phyloP scores from a whole-genome alignment of 2,113 vertebrate species.

The Vidua macroura region DNA sequence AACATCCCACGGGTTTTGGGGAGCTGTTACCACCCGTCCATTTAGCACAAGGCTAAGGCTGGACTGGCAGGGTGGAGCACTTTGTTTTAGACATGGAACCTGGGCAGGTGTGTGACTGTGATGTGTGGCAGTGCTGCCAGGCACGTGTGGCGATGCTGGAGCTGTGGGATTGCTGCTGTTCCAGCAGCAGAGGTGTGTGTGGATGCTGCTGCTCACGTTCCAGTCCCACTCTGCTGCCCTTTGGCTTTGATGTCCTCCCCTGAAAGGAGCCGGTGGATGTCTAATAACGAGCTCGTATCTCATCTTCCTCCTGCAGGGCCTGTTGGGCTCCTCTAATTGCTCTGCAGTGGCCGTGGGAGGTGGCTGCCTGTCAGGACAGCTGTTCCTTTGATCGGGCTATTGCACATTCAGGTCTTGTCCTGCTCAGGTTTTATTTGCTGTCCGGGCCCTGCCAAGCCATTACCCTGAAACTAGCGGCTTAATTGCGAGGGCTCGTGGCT shows the following conservation, averaged over 20 bases:
- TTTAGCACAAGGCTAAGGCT: background rate
- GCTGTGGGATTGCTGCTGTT: background rate
- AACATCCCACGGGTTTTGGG: accelerated
- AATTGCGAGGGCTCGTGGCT: background rate
- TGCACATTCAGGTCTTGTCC: background rate
- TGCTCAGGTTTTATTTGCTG: background rate
- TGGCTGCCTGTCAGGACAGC: background rate
- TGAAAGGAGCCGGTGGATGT: accelerated
- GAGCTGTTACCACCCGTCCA: accelerated
- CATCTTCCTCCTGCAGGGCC: background rate
- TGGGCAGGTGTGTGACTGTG: background rate
- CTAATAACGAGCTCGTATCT: background rate
- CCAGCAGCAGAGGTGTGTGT: background rate
- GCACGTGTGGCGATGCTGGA: accelerated
- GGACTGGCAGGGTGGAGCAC: background rate
- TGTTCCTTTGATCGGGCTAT: background rate
- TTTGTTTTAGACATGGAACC: accelerated
- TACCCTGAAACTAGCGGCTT: background rate
- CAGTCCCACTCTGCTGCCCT: background rate
- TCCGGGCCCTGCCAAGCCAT: background rate
- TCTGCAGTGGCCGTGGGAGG: background rate
- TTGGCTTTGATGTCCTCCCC: background rate
- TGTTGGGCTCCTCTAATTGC: background rate
- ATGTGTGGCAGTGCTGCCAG: accelerated
- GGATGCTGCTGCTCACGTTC: background rate